Conservation (phyloP, 2,888 invertebrate genomes). For the Bedellia somnulentella region DNA sequence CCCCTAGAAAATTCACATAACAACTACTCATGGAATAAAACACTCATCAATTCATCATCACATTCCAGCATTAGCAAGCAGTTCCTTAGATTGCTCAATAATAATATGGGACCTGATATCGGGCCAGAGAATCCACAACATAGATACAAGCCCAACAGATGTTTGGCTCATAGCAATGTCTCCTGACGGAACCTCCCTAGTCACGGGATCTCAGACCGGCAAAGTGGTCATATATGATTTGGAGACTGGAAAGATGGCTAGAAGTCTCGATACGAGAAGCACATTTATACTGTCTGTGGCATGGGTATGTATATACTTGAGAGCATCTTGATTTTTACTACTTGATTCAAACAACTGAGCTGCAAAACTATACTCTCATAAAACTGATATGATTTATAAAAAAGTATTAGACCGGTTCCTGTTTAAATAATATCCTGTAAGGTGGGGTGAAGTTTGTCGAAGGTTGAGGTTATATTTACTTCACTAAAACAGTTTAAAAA, state of each 20-base stretch:
- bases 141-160: conserved; percentile 85
- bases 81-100: conserved; percentile 88
- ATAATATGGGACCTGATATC: conserved; percentile 87
- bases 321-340: too few species aligned
- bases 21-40: too few species aligned
- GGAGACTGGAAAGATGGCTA: conserved; percentile 78
- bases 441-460: too few species aligned
- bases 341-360: too few species aligned
- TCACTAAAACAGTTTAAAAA: too few species aligned
- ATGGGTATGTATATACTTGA: conserved; percentile 73
- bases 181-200: conserved; percentile 84
- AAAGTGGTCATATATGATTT: conserved; percentile 87
- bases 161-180: conserved; percentile 95
- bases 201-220: conserved; percentile 89
- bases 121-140: conserved; percentile 78
- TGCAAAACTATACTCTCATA: too few species aligned
- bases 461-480: too few species aligned
- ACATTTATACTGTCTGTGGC: conserved; percentile 92
- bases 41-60: conserved; percentile 16
- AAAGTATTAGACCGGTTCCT: too few species aligned
- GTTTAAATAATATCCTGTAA: too few species aligned
- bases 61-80: conserved; percentile 85
- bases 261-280: conserved; percentile 86
- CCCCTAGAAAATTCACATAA: too few species aligned
- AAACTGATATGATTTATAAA: too few species aligned